Evolutionary conservation across 2,797 vertebrate species (phyloP).

Genomic region (Artibeus jamaicensis): DNA sequence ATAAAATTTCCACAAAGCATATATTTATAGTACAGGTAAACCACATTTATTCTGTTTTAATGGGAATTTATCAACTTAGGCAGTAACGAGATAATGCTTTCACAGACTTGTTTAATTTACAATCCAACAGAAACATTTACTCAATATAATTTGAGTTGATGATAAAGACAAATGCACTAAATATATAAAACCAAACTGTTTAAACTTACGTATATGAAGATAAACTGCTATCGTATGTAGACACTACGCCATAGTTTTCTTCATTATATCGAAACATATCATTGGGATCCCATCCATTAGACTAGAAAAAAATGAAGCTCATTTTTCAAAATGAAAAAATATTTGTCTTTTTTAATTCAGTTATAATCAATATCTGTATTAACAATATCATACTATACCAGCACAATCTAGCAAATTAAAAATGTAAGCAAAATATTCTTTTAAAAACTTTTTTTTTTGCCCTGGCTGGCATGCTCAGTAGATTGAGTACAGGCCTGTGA

Average conservation of each 20-base stretch:
- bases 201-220: conserved; percentile 97
- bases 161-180: conserved; percentile 36
- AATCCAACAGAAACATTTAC: conserved; percentile 12
- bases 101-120: background rate
- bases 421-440: conserved; percentile 17
- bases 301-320: conserved; percentile 86
- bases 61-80: background rate
- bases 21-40: background rate
- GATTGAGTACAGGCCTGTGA: no score
- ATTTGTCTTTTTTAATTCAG: conserved; percentile 35
- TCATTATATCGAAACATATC: conserved; percentile 99
- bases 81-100: conserved; percentile 3
- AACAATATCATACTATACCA: background rate
- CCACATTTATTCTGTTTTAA: conserved; percentile 22
- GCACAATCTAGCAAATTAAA: background rate
- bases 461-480: no score
- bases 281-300: conserved; percentile 99
- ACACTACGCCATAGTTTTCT: conserved; percentile 97
- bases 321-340: conserved; percentile 79
- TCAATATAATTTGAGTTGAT: conserved; percentile 22
- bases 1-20: background rate
- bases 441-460: background rate
- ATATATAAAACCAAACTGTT: conserved; percentile 39
- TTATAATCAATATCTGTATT: background rate
- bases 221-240: conserved; percentile 98